Evolutionary conservation across 1,140 invertebrate genomes (phyloP), one percentile per base, ranked within the genome.

Genomic region (Araneus ventricosus): DNA sequence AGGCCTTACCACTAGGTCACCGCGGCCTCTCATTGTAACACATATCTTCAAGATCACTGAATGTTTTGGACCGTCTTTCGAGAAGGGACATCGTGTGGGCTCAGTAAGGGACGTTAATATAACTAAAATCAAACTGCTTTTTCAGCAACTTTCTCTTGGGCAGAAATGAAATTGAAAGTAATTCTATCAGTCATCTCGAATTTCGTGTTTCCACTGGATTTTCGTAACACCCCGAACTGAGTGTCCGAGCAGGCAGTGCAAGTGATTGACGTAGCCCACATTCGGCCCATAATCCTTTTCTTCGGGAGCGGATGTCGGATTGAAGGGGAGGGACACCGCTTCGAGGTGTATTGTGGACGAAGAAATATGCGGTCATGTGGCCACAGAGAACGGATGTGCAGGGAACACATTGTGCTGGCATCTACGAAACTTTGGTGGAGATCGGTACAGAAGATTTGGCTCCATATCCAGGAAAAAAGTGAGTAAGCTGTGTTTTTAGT

Each of bases 351-450:
- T 84, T 84, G 80, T 84, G 5, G 39, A 45, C 30, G 30, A 84
- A 84, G 80, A 84, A 84, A 41, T 84, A 84, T 84, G 80, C 80
- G 80, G 80, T 84, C 80, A 52, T 30, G 39, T 41, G 39, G 41
- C 7, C 34, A 20, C 34, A 34, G 70, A 17, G 30, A 75, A 37
- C 70, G 70, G 70, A 75, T 75, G 70, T 30, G 20, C 30, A 0
- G 20, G 37, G 30, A 75, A 1, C 30, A 34, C 27, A 22, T 75
- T 34, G 67, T 34, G 30, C 20, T 37, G 30, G 30, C 34, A 75
- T 30, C 34, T 37, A 70, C 63, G 10, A 27, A n/a, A 7, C 10
- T 10, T 20, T 22, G 57, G 63, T 67, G 27, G n/a, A 4, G 24
- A 30, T 67, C 10, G 63, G 24, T n/a, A 67, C n/a, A 27, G 63